Conservation (phyloP, 1,140 invertebrate species). For the Ephestia elutella region DNA sequence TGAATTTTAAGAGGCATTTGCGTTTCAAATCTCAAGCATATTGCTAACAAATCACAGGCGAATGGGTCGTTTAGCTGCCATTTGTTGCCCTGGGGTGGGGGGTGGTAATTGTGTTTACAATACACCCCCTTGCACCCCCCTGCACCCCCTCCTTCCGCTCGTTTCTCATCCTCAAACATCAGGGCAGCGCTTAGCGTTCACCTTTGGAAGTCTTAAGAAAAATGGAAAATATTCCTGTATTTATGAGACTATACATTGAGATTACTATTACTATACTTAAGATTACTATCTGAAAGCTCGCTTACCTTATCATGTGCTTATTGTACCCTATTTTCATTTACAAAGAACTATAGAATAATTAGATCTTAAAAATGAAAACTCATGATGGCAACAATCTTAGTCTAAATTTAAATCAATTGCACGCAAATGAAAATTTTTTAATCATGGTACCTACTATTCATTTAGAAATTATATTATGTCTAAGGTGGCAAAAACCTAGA, state of each 20-base stretch:
- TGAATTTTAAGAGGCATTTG: conserved; percentile 47
- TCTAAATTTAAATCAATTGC: too few species aligned
- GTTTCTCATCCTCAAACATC: conserved; percentile 52
- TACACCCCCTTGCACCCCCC: conserved; percentile 28
- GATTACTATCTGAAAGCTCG: too few species aligned
- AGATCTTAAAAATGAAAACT: too few species aligned
- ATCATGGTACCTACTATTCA: not conserved
- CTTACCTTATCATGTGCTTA: too few species aligned
- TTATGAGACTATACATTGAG: too few species aligned
- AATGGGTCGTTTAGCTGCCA: conserved; percentile 70
- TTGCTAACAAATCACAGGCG: conserved; percentile 70
- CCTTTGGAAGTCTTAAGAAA: conserved; percentile 45
- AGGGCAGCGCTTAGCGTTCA: conserved; percentile 43
- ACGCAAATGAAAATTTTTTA: too few species aligned
- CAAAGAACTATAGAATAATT: too few species aligned
- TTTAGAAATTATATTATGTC: not conserved
- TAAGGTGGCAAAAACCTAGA: too few species aligned
- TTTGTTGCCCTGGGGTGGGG: conserved; percentile 50
- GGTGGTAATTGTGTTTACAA: conserved; percentile 69
- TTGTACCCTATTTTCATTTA: too few species aligned
- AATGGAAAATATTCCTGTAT: conserved; percentile 27
- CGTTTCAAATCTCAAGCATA: conserved; percentile 65
- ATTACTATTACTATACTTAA: too few species aligned
- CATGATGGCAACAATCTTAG: too few species aligned
- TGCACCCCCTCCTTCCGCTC: conserved; percentile 34